Percentiles rank a stretch among this genome's conserved stretches.
These are phyloP conservation scores for Panzeria rudis DNA, from an alignment of 2,888 invertebrate species.

Conservation along the genomic window DNA sequence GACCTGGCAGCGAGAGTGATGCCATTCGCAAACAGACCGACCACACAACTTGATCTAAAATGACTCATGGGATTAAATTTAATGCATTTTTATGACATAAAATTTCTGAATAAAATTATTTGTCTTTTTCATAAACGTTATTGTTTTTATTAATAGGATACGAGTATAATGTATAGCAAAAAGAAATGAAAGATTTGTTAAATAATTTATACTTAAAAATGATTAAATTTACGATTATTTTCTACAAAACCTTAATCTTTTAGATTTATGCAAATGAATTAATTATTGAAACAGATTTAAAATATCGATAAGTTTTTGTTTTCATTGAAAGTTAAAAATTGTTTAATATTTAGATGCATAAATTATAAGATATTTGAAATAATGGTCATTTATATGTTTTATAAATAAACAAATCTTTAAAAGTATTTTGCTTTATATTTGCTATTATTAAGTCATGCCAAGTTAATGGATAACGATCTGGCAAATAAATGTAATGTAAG, in stretches of 20 bases:
- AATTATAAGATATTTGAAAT: constrained; percentile 36
- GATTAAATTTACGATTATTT: constrained; percentile 24
- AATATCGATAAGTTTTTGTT: constrained; percentile 42
- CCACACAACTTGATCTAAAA: constrained; percentile 41
- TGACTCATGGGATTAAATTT: constrained; percentile 34
- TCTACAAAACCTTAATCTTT: constrained; percentile 36
- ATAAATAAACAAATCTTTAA: constrained; percentile 10
- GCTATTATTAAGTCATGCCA: constrained; percentile 10
- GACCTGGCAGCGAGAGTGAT: constrained; percentile 1
- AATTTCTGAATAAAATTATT: constrained; percentile 34
- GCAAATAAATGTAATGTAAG: not conserved
- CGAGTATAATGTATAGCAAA: constrained; percentile 12
- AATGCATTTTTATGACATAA: constrained; percentile 33
- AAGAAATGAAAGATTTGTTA: constrained; percentile 5
- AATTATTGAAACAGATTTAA: constrained; percentile 53
- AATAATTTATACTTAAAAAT: constrained; percentile 21
- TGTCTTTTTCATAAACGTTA: not conserved
- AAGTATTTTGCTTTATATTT: not conserved
- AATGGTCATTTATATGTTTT: constrained; percentile 11
- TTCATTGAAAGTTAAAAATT: constrained; percentile 39
- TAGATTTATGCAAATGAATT: constrained; percentile 64
- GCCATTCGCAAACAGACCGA: constrained; percentile 5
- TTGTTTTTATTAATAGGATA: constrained; percentile 1
- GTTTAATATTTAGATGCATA: constrained; percentile 32
- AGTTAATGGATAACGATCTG: not conserved